Evolutionary conservation across 2,113 vertebrate species (phyloP).

Genomic region (Nanorana parkeri): DNA sequence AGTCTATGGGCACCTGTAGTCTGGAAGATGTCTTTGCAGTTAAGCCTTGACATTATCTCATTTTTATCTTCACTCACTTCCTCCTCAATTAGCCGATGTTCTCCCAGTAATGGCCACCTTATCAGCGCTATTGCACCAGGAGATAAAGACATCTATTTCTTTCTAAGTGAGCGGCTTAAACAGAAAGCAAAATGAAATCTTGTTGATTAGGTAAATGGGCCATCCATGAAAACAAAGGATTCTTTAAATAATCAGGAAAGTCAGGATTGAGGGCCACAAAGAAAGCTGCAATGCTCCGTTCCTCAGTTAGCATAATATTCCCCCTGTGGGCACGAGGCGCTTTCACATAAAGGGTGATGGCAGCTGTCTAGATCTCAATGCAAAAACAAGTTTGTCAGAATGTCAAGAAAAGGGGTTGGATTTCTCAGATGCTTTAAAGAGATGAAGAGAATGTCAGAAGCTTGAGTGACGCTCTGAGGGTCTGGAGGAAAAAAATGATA

Average conservation of each 20-base stretch:
- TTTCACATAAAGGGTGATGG: background rate
- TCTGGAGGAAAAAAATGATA: background rate
- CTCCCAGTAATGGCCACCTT: background rate
- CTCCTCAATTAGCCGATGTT: background rate
- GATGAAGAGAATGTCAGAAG: background rate
- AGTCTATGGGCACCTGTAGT: no score
- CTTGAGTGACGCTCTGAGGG: background rate
- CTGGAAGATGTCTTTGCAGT: no score
- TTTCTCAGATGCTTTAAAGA: background rate
- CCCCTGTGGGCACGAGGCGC: background rate
- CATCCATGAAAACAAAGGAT: background rate
- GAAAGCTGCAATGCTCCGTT: background rate
- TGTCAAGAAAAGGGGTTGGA: background rate
- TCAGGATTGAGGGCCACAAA: conserved; percentile 12
- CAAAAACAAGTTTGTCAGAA: conserved; percentile 1
- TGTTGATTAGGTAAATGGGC: conserved; percentile 2
- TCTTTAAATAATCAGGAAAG: conserved; percentile 1
- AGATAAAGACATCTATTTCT: background rate
- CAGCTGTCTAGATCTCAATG: background rate
- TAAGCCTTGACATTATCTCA: no score
- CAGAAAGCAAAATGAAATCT: conserved; percentile 12
- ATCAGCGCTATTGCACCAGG: background rate
- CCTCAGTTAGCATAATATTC: background rate
- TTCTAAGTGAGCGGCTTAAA: background rate
- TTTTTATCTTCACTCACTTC: no score